phyloP scores from a whole-genome alignment of 2,888 invertebrate genomes.

The Pollenia amentaria region DNA sequence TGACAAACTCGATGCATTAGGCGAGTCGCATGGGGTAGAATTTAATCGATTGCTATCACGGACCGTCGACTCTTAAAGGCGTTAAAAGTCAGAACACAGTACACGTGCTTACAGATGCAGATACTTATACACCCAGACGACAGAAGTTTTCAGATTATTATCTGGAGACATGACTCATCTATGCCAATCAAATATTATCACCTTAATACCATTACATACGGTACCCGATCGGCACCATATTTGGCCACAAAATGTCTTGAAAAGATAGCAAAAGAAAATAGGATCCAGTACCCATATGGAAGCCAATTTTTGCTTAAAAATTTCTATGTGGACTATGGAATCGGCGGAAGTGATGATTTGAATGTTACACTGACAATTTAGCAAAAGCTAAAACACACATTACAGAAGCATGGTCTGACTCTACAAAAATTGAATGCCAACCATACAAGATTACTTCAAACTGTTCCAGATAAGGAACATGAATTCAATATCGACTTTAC shows the following conservation, averaged over 20 bases:
- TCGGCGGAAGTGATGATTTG: background rate
- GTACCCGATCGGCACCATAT: background rate
- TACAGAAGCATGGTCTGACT: background rate
- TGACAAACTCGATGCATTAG: no score
- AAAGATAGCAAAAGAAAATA: background rate
- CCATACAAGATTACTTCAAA: background rate
- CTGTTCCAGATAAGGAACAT: background rate
- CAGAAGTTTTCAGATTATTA: background rate
- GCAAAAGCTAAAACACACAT: background rate
- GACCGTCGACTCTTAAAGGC: no score
- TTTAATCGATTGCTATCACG: no score
- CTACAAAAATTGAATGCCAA: background rate
- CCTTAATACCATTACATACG: constrained; percentile 1
- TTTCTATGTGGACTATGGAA: background rate
- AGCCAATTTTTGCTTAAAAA: background rate
- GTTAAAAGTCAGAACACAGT: no score
- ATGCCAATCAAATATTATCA: background rate
- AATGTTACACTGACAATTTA: background rate
- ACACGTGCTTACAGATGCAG: no score
- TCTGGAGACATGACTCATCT: background rate
- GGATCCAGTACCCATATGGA: background rate
- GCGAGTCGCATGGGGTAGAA: no score
- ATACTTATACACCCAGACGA: background rate
- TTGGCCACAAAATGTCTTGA: background rate
- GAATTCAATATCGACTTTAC: background rate